Evolutionary conservation across 2,888 invertebrate species (phyloP), one percentile per base, ranked within the genome.

Genomic region (Elegia similella): DNA sequence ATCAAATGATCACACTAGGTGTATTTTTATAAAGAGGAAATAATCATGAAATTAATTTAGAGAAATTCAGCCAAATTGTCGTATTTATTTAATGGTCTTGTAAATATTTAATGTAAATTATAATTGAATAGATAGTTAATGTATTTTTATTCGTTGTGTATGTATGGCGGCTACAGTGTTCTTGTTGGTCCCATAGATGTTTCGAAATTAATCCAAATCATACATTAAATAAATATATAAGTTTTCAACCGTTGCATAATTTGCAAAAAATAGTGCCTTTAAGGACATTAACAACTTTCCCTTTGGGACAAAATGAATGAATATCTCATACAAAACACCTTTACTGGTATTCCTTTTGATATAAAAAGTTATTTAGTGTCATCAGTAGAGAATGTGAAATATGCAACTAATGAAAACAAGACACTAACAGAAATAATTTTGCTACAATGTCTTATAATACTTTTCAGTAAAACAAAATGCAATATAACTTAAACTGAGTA

Each of bases 101-200:
- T 90, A 88, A 69, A 75, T 72, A 75, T 62, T 58, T 50, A 53
- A 16, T 88, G 86, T 89, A 88, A 78, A 87, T 82, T 84, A 77
- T 81, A 77, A 76, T 78, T 75, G 72, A 68, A 70, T 89, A 89
- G 88, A 84, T 88, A 89, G 89, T 80, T 73, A 87, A 88, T 86
- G 78, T 80, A 78, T 75, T 73, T 73, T 79, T 68, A 64, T 68
- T 59, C 58, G 58, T 75, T 72, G 58, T 58, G 58, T 72, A 71
- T 66, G 66, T 58, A 60, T 68, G 67, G 50, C 48, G 58, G 58
- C 42, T 16, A 56, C 38, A 42, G 55, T 42, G 42, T 15, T 44
- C 17, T 32, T 46, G 46, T 46, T 10, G 23, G 48, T 48, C 48
- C 48, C 48, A 48, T 34, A 50, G 50, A 38, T 50, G 16, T 34